Conservation (phyloP, 2,797 vertebrate species). For the Protonibea diacanthus region DNA sequence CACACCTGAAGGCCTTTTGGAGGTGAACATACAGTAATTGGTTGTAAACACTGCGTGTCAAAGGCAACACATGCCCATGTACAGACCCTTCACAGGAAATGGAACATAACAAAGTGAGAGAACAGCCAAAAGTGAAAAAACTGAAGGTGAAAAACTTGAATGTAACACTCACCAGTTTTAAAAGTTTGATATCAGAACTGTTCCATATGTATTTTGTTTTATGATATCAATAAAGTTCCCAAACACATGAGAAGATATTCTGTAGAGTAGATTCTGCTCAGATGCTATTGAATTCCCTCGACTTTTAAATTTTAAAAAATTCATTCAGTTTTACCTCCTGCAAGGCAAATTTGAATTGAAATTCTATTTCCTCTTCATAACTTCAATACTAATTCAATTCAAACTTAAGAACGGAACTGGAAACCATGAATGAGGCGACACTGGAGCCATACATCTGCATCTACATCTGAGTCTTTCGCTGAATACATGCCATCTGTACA, state of each 20-base stretch:
- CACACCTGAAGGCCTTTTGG: not conserved
- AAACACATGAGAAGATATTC: not conserved
- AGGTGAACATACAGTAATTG: not conserved
- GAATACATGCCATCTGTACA: conserved; percentile 26
- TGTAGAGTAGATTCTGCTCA: not conserved
- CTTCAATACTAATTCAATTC: conserved; percentile 22
- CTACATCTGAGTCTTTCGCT: conserved; percentile 9
- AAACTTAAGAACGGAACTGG: not conserved
- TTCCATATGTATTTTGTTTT: not conserved
- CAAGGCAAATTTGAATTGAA: not conserved
- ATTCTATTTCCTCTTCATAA: not conserved
- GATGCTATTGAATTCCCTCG: not conserved
- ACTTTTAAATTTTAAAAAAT: not conserved
- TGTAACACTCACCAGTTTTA: not conserved
- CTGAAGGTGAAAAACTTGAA: not conserved
- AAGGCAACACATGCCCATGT: not conserved
- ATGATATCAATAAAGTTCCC: not conserved
- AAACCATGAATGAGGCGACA: conserved; percentile 6
- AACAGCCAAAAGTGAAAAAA: not conserved
- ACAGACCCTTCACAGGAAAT: not conserved
- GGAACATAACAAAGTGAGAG: not conserved
- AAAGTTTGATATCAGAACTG: not conserved
- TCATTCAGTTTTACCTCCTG: not conserved
- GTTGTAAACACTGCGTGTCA: not conserved
- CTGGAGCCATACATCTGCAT: not conserved